These are phyloP conservation scores for Notospermus geniculatus DNA, from an alignment of 1,140 invertebrate genomes.

Conservation along the genomic window DNA sequence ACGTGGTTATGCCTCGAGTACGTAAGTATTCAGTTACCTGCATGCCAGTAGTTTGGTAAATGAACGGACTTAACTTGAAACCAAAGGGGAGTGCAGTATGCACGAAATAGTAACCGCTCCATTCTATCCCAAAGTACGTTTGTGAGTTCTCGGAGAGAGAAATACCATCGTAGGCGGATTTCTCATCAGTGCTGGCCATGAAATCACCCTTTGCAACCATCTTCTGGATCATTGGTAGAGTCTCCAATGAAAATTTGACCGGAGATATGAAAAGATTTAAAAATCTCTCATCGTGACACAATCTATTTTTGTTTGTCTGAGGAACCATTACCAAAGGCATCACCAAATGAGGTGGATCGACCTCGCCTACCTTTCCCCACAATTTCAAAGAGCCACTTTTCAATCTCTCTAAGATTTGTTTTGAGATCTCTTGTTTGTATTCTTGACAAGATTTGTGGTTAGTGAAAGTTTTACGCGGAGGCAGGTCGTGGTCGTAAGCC, in stretches of 20 bases:
- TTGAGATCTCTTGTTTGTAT: too few species aligned
- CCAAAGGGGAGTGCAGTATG: slow-evolving; percentile 4
- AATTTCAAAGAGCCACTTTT: too few species aligned
- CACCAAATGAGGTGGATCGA: not conserved
- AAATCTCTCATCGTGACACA: slow-evolving; percentile 17
- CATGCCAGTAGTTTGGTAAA: slow-evolving; percentile 7
- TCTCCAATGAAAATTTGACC: slow-evolving; percentile 16
- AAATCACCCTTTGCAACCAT: slow-evolving; percentile 8
- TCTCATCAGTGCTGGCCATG: slow-evolving; percentile 18
- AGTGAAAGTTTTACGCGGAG: too few species aligned
- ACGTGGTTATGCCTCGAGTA: not conserved
- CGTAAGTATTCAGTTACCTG: not conserved
- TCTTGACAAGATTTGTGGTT: too few species aligned
- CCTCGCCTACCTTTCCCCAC: not conserved
- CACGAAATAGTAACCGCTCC: not conserved
- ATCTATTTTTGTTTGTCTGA: not conserved
- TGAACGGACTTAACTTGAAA: not conserved
- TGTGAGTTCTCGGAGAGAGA: not conserved
- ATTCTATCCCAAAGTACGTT: not conserved
- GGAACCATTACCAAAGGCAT: not conserved
- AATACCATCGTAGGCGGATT: slow-evolving; percentile 6
- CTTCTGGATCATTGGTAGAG: slow-evolving; percentile 5
- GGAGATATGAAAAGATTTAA: slow-evolving; percentile 13
- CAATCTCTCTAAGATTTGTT: too few species aligned
- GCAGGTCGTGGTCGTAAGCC: too few species aligned